phyloP scores from a whole-genome alignment of 2,113 vertebrate genomes.

The Helogale parvula region DNA sequence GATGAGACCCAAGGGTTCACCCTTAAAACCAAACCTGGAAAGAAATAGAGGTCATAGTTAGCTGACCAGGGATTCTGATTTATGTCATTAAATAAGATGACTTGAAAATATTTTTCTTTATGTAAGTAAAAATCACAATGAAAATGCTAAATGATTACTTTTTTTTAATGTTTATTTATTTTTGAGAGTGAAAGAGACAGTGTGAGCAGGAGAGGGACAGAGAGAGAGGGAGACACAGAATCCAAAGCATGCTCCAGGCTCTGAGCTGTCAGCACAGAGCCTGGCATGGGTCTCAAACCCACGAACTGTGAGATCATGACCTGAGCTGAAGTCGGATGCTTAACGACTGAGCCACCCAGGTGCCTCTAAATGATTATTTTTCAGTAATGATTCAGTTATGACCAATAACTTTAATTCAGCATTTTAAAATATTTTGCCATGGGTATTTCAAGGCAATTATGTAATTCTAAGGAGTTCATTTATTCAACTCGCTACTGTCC shows the following conservation, averaged over 20 bases:
- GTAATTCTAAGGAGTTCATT: conserved; percentile 15
- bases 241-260: too few relatives aligned
- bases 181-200: too few relatives aligned
- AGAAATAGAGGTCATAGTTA: conserved; percentile 7
- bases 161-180: neutral
- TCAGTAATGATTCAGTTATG: neutral
- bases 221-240: too few relatives aligned
- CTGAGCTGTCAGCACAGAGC: too few relatives aligned
- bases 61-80: conserved; percentile 16
- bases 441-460: neutral
- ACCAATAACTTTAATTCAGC: neutral
- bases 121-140: neutral
- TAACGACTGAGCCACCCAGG: too few relatives aligned
- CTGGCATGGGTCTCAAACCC: too few relatives aligned
- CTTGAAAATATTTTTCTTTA: conserved; percentile 33
- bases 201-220: too few relatives aligned
- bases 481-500: conserved; percentile 14
- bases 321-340: too few relatives aligned
- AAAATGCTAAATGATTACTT: conserved; percentile 49
- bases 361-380: conserved; percentile 21
- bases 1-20: neutral
- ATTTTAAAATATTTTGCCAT: conserved; percentile 18
- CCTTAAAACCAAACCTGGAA: neutral
- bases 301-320: too few relatives aligned
- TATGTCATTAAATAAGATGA: neutral